Base-by-base conservation (phyloP, 2,888 invertebrate genomes). In the Bibio marci region DNA sequence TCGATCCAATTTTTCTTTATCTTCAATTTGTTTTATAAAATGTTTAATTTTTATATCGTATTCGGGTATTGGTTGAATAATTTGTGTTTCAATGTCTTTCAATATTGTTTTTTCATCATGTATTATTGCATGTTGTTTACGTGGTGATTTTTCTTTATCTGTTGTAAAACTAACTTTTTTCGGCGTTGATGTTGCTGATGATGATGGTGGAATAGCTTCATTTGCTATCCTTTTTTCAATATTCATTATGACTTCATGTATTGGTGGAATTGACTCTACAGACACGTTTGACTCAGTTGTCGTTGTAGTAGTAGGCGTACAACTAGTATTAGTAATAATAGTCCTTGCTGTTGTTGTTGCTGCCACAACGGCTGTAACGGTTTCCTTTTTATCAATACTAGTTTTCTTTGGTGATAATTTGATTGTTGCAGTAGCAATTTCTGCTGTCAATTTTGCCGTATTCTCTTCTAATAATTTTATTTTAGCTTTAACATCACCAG, bases 401-500 rank as follows among this genome's bases (percentile, higher is more conserved):
- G n/a, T n/a, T 17, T 38, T 32, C 33, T 44, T 42, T 13, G 41
- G 32, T 26, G 50, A 48, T n/a, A 47, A 45, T 38, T 60, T 53
- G 27, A 55, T 52, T 22, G 50, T 44, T 5, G 53, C 51, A 40
- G 50, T 49, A 45, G 55, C 54, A 28, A 55, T 52, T 25, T 50
- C 44, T 4, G 53, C 51, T 41, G 50, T 49, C 15, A 55, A 27
- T 30, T 54, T 56, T 15, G 51, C 50, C 17, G 54, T 50, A 43
- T 66, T 65, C 45, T 68, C 66, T 53, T 72, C 71, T 36, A 71
- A 51, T 41, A 63, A 53, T 50, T 65, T 64, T 31, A 72, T 61
- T 50, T 67, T 68, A 13, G 69, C 65, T 53, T 64, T 68, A 4
- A 72, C 72, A 46, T 69, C 69, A 25, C 69, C 68, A 8, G 67